Conservation (phyloP, 92 coral and sea anemone genomes). For the Heliopora coerulea region DNA sequence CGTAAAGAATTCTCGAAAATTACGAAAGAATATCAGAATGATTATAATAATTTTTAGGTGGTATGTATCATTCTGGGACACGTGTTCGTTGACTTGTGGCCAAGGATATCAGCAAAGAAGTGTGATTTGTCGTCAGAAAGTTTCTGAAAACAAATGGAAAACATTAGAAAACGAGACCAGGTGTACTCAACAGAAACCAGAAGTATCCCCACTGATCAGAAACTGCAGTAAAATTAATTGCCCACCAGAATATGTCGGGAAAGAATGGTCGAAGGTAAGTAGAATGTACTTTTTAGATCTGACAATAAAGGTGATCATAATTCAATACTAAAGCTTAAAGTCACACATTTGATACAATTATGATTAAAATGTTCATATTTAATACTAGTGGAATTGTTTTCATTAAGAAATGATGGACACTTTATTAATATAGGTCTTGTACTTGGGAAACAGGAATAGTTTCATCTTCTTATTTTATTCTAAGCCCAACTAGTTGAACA, state of each 20-base stretch:
- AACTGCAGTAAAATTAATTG: conserved; percentile 51
- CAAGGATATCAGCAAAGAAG: conserved; percentile 61
- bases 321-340: no score
- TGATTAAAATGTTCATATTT: no score
- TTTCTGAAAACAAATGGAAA: conserved; percentile 34
- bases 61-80: conserved; percentile 60
- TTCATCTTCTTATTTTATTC: no score
- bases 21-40: not conserved
- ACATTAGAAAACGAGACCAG: not conserved
- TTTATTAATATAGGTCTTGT: no score
- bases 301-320: no score
- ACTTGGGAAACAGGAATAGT: no score
- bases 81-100: conserved; percentile 80
- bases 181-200: conserved; percentile 24
- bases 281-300: no score
- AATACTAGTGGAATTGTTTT: no score
- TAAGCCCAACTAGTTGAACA: no score
- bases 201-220: conserved; percentile 14
- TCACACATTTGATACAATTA: no score
- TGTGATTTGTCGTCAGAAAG: conserved; percentile 64
- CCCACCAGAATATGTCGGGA: conserved; percentile 56
- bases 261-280: conserved; percentile 67
- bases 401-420: no score
- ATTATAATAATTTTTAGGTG: conserved; percentile 50
- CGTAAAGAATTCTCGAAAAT: no score